Base-by-base conservation (phyloP, 1,140 invertebrate species). In the Polyergus mexicanus region DNA sequence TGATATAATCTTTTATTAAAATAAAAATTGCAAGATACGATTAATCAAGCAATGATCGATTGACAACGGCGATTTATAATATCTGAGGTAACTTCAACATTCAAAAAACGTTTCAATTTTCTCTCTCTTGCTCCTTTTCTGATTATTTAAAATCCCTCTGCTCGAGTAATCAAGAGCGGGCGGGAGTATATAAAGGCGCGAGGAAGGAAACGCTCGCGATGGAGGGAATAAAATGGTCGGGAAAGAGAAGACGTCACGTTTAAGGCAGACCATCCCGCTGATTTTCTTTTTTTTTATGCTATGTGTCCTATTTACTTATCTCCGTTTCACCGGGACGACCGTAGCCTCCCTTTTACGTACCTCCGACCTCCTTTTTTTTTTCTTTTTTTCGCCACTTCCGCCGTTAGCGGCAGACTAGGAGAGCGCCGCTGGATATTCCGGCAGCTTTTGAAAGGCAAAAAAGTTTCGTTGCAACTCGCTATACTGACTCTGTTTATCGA, bases 281-380 rank as follows among this genome's bases (percentile, higher is more conserved):
- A 54, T 62, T 32, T 76, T 25, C 11, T n/a, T 68, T 72, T 51
- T 69, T 65, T 35, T 32, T 35, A 56, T 66, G 11, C 60, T 2
- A 51, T 51, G 25, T 28, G 75, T n/a, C 84, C 86, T 54, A 86
- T 80, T 86, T 87, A 78, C 68, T 78, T 80, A 72, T 87, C 86
- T 60, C 35, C 65, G 56, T 86, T 78, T 85, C 58, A 35, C 76
- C 38, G 47, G 32, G 38, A 38, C 13, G 25, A 32, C 62, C 35
- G 58, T 75, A 54, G 25, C 78, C 54, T 19, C 54, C 10, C 28
- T 74, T 83, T 83, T 83, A 47, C 78, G 58, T 60, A 74, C 16
- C 38, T 38, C 25, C 41, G 28, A 32, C 75, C 58, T 28, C 41
- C 22, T 71, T 62, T 65, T 54, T 65, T 60, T 41, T 4, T 62